Percentiles rank a stretch among this genome's conserved stretches.
Evolutionary conservation across 1,140 invertebrate species (phyloP).

Genomic region (Eriosoma lanigerum): DNA sequence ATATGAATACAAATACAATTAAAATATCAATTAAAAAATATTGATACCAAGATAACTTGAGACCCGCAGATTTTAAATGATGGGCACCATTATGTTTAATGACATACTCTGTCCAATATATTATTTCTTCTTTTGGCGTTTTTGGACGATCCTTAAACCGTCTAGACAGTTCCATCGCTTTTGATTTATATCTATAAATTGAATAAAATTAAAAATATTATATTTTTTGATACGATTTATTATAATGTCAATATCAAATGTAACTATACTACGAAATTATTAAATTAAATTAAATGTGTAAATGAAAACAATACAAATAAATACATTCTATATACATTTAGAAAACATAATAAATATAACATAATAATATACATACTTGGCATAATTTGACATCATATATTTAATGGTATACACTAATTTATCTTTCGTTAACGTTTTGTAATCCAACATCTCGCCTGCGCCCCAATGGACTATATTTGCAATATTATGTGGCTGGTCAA

Average conservation of each 20-base stretch:
- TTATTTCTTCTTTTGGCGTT: slow-evolving; percentile 60
- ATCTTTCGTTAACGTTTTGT: slow-evolving; percentile 35
- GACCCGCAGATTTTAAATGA: slow-evolving; percentile 63
- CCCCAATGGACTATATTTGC: slow-evolving; percentile 33
- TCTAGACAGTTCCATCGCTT: slow-evolving; percentile 46
- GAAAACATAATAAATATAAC: no score
- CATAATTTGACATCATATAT: slow-evolving; percentile 28
- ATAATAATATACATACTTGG: slow-evolving; percentile 32
- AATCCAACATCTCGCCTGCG: slow-evolving; percentile 26
- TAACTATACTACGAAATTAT: no score
- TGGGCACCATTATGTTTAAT: slow-evolving; percentile 64
- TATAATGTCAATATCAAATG: no score
- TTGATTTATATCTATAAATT: slow-evolving; percentile 51
- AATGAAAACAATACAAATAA: no score
- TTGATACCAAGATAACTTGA: slow-evolving; percentile 64
- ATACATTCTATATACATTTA: no score
- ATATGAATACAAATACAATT: not conserved
- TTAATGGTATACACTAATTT: slow-evolving; percentile 43
- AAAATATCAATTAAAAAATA: slow-evolving; percentile 63
- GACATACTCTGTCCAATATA: slow-evolving; percentile 68
- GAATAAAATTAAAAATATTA: not conserved
- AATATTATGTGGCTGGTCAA: slow-evolving; percentile 60
- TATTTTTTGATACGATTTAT: no score
- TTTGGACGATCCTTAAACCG: slow-evolving; percentile 57
- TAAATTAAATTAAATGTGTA: no score